phyloP scores from a whole-genome alignment of 2,888 invertebrate genomes.

The Automeris io region DNA sequence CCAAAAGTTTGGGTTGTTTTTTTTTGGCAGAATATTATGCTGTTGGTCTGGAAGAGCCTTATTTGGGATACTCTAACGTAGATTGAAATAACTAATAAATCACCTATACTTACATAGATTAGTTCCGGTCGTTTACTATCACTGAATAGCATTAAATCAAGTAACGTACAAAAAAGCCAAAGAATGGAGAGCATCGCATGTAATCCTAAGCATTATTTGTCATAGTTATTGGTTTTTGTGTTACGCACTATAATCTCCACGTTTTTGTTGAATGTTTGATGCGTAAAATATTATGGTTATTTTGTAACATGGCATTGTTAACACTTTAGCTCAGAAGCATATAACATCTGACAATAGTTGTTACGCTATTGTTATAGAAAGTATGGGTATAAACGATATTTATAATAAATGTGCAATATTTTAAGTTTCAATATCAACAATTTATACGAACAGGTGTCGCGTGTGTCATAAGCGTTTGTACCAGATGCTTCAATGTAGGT shows the following conservation, averaged over 20 bases:
- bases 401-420: slow-evolving; percentile 22
- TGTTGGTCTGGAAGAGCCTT: too few species aligned
- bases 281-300: slow-evolving; percentile 50
- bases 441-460: not conserved
- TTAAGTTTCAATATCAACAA: slow-evolving; percentile 12
- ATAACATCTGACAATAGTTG: slow-evolving; percentile 40
- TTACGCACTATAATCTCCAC: slow-evolving; percentile 38
- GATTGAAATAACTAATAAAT: slow-evolving; percentile 31
- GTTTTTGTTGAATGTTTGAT: slow-evolving; percentile 43
- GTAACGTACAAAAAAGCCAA: slow-evolving; percentile 31
- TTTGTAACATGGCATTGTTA: slow-evolving; percentile 57
- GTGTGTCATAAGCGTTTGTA: not conserved
- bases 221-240: slow-evolving; percentile 44
- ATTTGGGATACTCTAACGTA: too few species aligned
- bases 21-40: too few species aligned
- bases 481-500: not conserved
- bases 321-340: slow-evolving; percentile 36
- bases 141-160: slow-evolving; percentile 38
- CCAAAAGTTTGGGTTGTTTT: too few species aligned
- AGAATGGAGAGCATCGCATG: slow-evolving; percentile 34
- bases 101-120: slow-evolving; percentile 27
- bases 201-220: slow-evolving; percentile 57
- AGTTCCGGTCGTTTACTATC: slow-evolving; percentile 28
- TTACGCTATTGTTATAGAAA: slow-evolving; percentile 49
- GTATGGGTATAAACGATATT: slow-evolving; percentile 61